These are phyloP conservation scores for Volucella inflata DNA, from an alignment of 2,888 invertebrate genomes.

Conservation along the genomic window DNA sequence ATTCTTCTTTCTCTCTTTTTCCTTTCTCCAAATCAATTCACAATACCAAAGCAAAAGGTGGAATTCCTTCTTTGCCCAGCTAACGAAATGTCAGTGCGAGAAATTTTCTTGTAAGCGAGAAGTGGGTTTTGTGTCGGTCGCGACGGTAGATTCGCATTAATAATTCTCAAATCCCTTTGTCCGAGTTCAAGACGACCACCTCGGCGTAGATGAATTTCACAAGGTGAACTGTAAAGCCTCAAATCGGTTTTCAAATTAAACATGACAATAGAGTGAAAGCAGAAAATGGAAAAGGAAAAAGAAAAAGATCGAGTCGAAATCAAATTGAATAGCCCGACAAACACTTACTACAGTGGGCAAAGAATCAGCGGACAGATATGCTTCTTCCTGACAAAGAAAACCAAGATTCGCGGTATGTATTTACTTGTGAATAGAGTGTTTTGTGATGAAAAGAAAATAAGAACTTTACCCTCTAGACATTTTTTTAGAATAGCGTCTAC, in stretches of 20 bases:
- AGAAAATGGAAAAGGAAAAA: slow-evolving; percentile 79
- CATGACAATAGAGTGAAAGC: slow-evolving; percentile 59
- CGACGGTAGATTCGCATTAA: slow-evolving; percentile 15
- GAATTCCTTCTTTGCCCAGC: not conserved
- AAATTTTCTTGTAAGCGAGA: slow-evolving; percentile 18
- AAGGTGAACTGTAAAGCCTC: slow-evolving; percentile 8
- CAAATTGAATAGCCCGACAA: slow-evolving; percentile 81
- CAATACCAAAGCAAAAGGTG: slow-evolving; percentile 45
- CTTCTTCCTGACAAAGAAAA: slow-evolving; percentile 82
- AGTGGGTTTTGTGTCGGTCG: not conserved
- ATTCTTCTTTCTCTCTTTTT: not conserved
- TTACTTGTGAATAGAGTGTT: not conserved
- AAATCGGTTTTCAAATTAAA: slow-evolving; percentile 36
- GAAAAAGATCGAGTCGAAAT: slow-evolving; percentile 82
- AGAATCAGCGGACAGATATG: slow-evolving; percentile 82
- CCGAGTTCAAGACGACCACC: not conserved
- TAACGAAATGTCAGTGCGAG: slow-evolving; percentile 51
- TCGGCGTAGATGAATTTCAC: slow-evolving; percentile 56
- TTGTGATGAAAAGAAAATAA: not conserved
- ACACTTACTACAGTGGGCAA: slow-evolving; percentile 82
- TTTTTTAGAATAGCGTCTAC: too few relatives aligned
- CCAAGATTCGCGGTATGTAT: slow-evolving; percentile 82
- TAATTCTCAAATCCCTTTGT: slow-evolving; percentile 44
- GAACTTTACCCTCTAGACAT: not conserved
- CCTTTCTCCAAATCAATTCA: slow-evolving; percentile 16